These are phyloP conservation scores for Oriolus oriolus DNA, from an alignment of 2,113 vertebrate genomes.

Conservation along the genomic window DNA sequence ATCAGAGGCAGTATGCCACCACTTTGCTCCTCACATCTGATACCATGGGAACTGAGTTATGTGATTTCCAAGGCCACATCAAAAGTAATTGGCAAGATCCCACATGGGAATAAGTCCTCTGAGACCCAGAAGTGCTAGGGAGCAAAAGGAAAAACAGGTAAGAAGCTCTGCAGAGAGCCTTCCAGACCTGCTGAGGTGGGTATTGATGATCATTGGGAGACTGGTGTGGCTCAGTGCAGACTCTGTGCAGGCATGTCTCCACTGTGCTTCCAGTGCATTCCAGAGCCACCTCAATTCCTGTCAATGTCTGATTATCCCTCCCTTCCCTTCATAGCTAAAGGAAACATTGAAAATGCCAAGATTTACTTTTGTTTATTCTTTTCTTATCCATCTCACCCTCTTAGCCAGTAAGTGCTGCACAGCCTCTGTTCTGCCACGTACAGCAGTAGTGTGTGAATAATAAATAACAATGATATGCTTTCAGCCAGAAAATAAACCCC, in stretches of 20 bases:
- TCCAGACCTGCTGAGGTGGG: background rate
- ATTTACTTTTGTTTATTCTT: background rate
- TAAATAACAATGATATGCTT: constrained; percentile 41
- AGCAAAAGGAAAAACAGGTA: background rate
- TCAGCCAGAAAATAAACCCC: constrained; percentile 50
- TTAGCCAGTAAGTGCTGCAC: background rate
- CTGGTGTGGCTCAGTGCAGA: background rate
- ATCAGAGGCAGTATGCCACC: background rate
- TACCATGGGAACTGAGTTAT: background rate
- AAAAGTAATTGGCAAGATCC: background rate
- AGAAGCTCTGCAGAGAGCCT: background rate
- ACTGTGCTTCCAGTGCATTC: background rate
- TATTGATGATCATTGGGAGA: background rate
- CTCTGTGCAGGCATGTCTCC: background rate
- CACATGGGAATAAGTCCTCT: background rate
- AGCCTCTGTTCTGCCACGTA: background rate
- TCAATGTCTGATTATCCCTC: background rate
- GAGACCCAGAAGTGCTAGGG: background rate
- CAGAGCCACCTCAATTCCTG: background rate
- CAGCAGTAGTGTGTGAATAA: constrained; percentile 17
- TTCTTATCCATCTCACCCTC: background rate
- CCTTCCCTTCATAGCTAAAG: background rate
- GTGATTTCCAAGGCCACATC: background rate
- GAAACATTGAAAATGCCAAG: background rate
- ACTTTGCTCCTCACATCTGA: background rate